phyloP scores from a whole-genome alignment of 2,113 vertebrate species.

The Oncorhynchus nerka region DNA sequence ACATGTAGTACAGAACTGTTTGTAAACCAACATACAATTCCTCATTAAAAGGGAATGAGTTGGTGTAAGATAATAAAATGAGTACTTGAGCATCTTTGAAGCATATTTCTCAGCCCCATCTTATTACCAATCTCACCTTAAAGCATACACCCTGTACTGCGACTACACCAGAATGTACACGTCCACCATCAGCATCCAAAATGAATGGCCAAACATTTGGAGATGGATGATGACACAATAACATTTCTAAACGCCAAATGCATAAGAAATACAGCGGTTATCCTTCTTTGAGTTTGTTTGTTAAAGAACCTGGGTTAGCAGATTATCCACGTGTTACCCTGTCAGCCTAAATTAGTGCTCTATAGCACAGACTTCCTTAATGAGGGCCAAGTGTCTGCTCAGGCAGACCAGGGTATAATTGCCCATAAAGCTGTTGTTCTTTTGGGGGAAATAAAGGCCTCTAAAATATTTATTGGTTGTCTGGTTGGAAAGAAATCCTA shows the following conservation, averaged over 20 bases:
- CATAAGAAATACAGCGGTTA: no score
- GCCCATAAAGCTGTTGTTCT: not conserved
- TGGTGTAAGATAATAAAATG: not conserved
- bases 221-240: no score
- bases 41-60: not conserved
- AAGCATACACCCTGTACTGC: not conserved
- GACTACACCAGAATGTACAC: no score
- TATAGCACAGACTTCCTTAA: not conserved
- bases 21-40: not conserved
- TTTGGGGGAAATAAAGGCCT: conserved; percentile 1
- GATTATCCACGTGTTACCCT: not conserved
- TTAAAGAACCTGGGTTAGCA: no score
- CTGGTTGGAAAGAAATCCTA: not conserved
- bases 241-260: no score
- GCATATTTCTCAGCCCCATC: not conserved
- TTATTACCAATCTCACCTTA: not conserved
- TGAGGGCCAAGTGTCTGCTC: not conserved
- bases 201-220: no score
- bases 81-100: not conserved
- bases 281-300: no score
- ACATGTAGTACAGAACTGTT: not conserved
- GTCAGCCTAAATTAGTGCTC: not conserved
- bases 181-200: no score
- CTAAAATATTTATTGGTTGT: conserved; percentile 1
- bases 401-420: not conserved